A percentile compares a stretch with the other conserved stretches of the same genome.
Evolutionary conservation across 2,888 invertebrate genomes (phyloP).

Genomic region (Acanthoscelides obtectus): DNA sequence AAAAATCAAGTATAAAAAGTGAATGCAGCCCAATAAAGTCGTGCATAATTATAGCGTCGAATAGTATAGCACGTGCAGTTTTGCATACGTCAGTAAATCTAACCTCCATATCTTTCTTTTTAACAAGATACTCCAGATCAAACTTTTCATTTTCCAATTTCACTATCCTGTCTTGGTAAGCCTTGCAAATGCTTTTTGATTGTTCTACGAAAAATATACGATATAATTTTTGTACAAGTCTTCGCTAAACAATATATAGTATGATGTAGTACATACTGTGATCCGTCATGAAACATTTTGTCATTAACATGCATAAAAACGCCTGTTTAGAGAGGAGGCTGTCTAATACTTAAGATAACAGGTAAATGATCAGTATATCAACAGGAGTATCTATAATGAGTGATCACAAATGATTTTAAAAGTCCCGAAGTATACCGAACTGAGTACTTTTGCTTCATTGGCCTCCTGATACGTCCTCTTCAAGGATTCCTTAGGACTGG

Average conservation of each 20-base stretch:
- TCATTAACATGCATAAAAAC: neutral
- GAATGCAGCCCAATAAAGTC: neutral
- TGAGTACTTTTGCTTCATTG: no score
- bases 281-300: neutral
- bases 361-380: neutral
- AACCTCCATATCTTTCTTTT: conserved; percentile 99
- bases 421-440: no score
- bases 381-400: neutral
- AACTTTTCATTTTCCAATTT: conserved; percentile 92
- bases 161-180: conserved; percentile 84
- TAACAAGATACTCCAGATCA: conserved; percentile 97
- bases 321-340: neutral
- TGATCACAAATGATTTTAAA: no score
- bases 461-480: no score
- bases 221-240: neutral
- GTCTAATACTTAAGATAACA: neutral
- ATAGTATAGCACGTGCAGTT: neutral
- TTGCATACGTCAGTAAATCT: conserved; percentile 38
- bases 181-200: conserved; percentile 71
- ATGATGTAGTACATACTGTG: neutral
- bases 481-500: no score
- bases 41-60: neutral
- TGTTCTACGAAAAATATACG: conserved; percentile 54
- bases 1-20: neutral
- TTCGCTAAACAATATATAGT: neutral